Evolutionary conservation across 1,140 invertebrate genomes (phyloP).

Genomic region (Drosophila seguyi): DNA sequence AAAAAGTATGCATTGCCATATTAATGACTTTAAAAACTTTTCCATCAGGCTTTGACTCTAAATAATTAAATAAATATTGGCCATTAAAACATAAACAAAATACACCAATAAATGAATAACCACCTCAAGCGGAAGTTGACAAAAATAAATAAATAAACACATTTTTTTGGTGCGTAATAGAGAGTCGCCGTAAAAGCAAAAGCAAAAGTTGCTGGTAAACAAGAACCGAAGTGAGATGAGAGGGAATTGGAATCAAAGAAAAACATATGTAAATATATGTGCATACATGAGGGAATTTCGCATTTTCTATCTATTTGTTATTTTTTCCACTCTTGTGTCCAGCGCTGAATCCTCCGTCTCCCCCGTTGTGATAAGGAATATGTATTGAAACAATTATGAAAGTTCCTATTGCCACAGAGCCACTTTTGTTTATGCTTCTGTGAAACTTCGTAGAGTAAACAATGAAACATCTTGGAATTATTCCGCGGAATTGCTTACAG

Average conservation of each 20-base stretch:
- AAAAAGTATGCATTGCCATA: neutral
- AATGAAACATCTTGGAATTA: constrained; percentile 17
- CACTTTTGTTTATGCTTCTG: constrained; percentile 37
- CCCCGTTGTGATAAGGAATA: constrained; percentile 29
- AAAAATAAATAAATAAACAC: constrained; percentile 55
- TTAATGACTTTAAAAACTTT: constrained; percentile 4
- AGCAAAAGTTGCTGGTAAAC: constrained; percentile 44
- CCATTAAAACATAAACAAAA: constrained; percentile 5
- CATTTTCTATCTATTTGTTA: constrained; percentile 40
- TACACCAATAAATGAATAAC: constrained; percentile 44
- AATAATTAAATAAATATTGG: constrained; percentile 12
- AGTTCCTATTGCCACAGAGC: constrained; percentile 24
- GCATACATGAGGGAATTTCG: constrained; percentile 25
- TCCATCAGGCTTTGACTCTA: neutral
- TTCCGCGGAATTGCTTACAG: constrained; percentile 21
- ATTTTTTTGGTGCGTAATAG: constrained; percentile 57
- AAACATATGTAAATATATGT: constrained; percentile 56
- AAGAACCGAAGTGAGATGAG: constrained; percentile 20
- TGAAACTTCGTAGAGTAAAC: constrained; percentile 41
- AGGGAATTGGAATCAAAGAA: constrained; percentile 29
- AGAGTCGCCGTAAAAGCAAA: constrained; percentile 52
- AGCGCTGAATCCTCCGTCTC: neutral
- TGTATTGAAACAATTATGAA: constrained; percentile 44
- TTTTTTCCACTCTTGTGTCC: constrained; percentile 14
- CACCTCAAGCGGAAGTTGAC: constrained; percentile 70